Base-by-base conservation (phyloP, 2,113 vertebrate species). In the Anser cygnoides region DNA sequence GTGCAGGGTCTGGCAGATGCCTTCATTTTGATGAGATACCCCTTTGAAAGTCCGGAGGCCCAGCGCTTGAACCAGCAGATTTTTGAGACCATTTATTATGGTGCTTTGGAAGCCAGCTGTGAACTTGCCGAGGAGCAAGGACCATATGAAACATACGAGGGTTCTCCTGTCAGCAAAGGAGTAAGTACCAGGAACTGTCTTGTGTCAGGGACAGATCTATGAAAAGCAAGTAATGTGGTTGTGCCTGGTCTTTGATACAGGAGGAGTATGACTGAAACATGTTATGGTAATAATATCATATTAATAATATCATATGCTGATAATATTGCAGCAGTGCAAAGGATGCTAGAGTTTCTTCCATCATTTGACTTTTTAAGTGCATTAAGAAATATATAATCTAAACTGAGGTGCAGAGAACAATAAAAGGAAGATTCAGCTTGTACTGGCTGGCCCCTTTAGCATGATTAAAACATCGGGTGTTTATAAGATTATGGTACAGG, bases 21-120 rank as follows among this genome's bases (percentile, higher is more conserved):
- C 23, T 99, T 99, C 97, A 99, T 99, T 97, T 96, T 99, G 9
- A 99, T 99, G 99, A 96, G 99, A 25, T 98, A 97, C 58, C 99
- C 99, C 6, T 99, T 99, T 22, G 99, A 99, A 84, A 99, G 99
- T n/a, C 76, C 98, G 0, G 97, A 99, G 95, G 99, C 99, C 11
- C 99, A 99, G 96, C 81, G 96, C 39, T 89, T 99, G 49, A 99
- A 99, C 98, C 98, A 98, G 71, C 99, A 99, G 26, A 99, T 99
- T 89, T 99, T 99, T n/a, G 99, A 99, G 98, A 99, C 99, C 68
- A 99, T 99, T 62, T 99, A 99, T 96, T 98, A 99, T 1, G 98
- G 98, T 18, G 98, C 99, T 4, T 96, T 99, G 97, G 99, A 99
- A 95, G 98, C 99, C 93, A 99, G 99, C 96, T 99, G 99, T 87